A percentile compares a stretch with the other conserved stretches of the same genome.
Conservation (phyloP, 2,888 invertebrate species). For the Acleris laterana region DNA sequence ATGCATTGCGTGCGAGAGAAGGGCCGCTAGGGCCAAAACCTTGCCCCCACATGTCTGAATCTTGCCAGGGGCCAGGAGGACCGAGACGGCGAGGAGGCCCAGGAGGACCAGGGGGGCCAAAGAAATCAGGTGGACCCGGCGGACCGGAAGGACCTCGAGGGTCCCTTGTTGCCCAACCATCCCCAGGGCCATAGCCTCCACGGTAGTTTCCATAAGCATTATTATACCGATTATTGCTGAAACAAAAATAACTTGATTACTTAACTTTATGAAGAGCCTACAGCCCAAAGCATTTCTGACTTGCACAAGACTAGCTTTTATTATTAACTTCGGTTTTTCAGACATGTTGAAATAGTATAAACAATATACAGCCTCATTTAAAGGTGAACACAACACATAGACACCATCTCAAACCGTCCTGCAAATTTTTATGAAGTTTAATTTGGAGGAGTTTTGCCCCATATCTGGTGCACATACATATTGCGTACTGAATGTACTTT, state of each 20-base stretch:
- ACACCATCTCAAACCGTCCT: too few relatives aligned
- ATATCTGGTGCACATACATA: too few relatives aligned
- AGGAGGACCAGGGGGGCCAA: neutral
- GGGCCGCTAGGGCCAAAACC: constrained; percentile 26
- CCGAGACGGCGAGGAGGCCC: neutral
- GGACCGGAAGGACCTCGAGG: constrained; percentile 3
- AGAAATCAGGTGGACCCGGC: neutral
- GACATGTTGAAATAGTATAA: too few relatives aligned
- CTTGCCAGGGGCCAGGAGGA: neutral
- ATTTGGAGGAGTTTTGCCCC: too few relatives aligned
- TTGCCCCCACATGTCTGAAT: constrained; percentile 2
- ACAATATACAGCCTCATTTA: too few relatives aligned
- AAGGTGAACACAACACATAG: too few relatives aligned
- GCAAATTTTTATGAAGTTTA: too few relatives aligned
- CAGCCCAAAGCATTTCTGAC: too few relatives aligned
- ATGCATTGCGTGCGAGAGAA: neutral
- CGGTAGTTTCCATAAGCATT: constrained; percentile 30
- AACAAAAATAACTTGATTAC: constrained; percentile 1
- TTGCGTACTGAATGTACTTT: too few relatives aligned
- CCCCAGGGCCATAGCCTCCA: constrained; percentile 32
- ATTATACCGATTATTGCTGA: constrained; percentile 28
- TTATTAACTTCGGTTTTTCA: too few relatives aligned
- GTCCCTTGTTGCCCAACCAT: constrained; percentile 25
- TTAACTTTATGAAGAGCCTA: too few relatives aligned
- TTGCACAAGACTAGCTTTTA: too few relatives aligned